Conservation (phyloP, 2,113 vertebrate species). For the Hylia prasina region DNA sequence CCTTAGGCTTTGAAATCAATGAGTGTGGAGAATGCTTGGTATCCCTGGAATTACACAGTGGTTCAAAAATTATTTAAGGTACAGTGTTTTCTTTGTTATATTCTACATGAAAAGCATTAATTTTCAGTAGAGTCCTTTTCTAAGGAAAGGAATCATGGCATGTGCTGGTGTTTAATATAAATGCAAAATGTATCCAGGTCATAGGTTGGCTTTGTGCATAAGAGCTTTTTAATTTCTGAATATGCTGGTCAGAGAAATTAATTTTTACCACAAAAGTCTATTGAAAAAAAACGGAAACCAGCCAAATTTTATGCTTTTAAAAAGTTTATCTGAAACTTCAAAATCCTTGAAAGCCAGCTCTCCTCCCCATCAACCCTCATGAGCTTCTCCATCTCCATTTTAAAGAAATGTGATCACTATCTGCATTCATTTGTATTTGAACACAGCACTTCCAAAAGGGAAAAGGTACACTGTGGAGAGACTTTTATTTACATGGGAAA, state of each 20-base stretch:
- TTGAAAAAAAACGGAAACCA: background rate
- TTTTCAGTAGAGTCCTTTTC: background rate
- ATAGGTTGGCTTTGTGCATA: background rate
- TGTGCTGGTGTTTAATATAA: background rate
- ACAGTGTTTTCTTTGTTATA: background rate
- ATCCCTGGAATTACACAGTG: background rate
- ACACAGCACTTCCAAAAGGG: background rate
- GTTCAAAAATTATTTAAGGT: background rate
- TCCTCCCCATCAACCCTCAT: background rate
- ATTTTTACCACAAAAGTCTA: background rate
- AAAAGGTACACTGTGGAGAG: background rate
- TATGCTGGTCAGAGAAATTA: background rate
- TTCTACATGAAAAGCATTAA: background rate
- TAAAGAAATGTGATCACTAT: background rate
- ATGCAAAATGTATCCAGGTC: background rate
- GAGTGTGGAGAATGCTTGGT: background rate
- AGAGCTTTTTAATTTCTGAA: background rate
- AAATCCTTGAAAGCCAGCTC: background rate
- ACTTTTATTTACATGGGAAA: background rate
- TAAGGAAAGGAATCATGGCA: background rate
- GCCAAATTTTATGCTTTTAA: background rate
- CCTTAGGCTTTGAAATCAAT: background rate
- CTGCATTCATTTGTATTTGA: background rate
- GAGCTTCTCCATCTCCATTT: background rate
- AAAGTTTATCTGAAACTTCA: background rate